phyloP scores from a whole-genome alignment of 2,888 invertebrate genomes.

The Drosophila mercatorum region DNA sequence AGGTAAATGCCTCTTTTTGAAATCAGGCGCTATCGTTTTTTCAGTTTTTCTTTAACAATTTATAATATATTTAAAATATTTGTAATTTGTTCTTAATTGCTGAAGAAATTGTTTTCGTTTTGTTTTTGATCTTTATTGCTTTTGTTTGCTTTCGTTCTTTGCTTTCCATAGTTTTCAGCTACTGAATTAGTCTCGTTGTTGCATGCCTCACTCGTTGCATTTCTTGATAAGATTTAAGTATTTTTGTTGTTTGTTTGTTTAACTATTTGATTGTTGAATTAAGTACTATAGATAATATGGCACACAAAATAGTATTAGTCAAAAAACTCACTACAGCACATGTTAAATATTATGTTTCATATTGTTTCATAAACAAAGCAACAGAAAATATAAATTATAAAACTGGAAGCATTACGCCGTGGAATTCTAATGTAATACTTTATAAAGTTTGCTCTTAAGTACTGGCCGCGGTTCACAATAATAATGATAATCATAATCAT shows the following conservation, averaged over 20 bases:
- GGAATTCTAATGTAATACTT: slow-evolving; percentile 79
- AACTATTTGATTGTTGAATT: slow-evolving; percentile 13
- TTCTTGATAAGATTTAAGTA: slow-evolving; percentile 15
- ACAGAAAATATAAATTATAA: slow-evolving; percentile 4
- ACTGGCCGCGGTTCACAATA: slow-evolving; percentile 52
- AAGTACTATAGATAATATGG: slow-evolving; percentile 58
- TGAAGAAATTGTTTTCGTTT: slow-evolving; percentile 31
- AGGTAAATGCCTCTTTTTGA: slow-evolving; percentile 25
- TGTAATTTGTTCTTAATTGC: slow-evolving; percentile 9
- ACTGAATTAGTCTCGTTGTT: slow-evolving; percentile 60
- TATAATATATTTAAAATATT: slow-evolving; percentile 17
- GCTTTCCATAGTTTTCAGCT: slow-evolving; percentile 30
- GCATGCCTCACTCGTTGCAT: slow-evolving; percentile 57
- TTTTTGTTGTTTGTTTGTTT: slow-evolving; percentile 2
- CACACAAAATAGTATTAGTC: slow-evolving; percentile 70
- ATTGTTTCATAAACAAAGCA: slow-evolving; percentile 7
- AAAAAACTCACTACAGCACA: slow-evolving; percentile 75
- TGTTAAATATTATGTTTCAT: slow-evolving; percentile 54
- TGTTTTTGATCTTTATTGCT: slow-evolving; percentile 35
- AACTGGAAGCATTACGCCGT: slow-evolving; percentile 58
- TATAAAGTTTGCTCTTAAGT: slow-evolving; percentile 69
- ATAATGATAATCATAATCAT: slow-evolving; percentile 22
- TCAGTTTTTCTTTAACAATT: slow-evolving; percentile 11
- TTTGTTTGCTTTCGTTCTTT: slow-evolving; percentile 24
- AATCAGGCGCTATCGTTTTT: slow-evolving; percentile 38